These are phyloP conservation scores for Eremophila alpestris DNA, from an alignment of 2,797 vertebrate species.

Conservation along the genomic window DNA sequence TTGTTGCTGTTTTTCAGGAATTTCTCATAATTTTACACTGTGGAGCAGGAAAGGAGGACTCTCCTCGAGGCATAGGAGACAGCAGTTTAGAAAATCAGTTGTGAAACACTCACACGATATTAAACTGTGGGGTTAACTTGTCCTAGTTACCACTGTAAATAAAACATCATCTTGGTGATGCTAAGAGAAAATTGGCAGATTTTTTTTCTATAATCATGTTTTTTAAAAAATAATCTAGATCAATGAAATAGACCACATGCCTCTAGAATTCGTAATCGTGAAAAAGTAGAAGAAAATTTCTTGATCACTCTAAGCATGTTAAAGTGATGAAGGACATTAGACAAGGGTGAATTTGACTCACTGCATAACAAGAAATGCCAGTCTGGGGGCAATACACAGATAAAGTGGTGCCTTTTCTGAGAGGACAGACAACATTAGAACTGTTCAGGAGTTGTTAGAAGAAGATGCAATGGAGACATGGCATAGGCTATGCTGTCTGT, in stretches of 20 bases:
- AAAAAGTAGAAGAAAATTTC: neutral
- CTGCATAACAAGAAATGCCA: neutral
- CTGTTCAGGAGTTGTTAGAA: neutral
- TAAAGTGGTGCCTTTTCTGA: neutral
- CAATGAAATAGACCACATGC: neutral
- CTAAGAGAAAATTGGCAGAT: neutral
- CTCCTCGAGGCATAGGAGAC: neutral
- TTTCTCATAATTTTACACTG: neutral
- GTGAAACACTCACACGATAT: accelerated
- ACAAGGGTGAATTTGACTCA: neutral
- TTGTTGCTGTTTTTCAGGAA: neutral
- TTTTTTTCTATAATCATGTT: neutral
- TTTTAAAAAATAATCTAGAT: neutral
- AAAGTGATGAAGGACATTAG: neutral
- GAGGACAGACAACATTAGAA: neutral
- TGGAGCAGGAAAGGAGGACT: neutral
- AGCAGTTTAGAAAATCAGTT: neutral
- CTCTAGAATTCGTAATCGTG: neutral
- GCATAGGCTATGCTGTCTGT: neutral
- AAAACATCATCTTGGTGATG: neutral
- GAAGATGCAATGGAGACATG: neutral
- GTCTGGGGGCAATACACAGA: neutral
- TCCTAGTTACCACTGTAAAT: neutral
- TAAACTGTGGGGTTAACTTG: neutral
- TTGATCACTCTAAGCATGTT: neutral